These are phyloP conservation scores for Cariama cristata DNA, from an alignment of 2,113 vertebrate genomes.

Conservation along the genomic window DNA sequence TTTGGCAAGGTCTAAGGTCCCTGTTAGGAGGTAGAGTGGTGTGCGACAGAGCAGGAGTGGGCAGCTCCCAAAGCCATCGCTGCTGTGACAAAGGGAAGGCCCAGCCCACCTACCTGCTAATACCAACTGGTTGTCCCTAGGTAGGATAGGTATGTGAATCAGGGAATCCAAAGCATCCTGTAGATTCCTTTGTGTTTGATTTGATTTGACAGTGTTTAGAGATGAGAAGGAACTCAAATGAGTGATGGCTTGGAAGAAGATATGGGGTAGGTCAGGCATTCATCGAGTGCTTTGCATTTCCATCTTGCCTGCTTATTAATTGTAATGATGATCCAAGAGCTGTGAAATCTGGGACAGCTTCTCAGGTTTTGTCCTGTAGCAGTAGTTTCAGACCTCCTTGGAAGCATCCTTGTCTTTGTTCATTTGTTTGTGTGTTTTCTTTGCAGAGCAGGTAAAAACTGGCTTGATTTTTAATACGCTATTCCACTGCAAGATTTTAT, in stretches of 20 bases:
- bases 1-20: neutral
- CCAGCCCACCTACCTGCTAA: neutral
- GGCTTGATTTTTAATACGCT: neutral
- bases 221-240: neutral
- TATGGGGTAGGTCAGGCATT: neutral
- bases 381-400: neutral
- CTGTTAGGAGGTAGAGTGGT: rapidly evolving
- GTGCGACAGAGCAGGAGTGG: neutral
- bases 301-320: neutral
- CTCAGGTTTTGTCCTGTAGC: neutral
- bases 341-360: neutral
- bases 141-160: neutral
- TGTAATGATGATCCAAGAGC: neutral
- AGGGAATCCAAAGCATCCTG: neutral
- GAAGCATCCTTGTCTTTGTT: neutral
- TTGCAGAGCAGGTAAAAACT: neutral
- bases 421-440: neutral
- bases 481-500: neutral
- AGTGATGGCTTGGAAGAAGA: neutral
- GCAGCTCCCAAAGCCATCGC: neutral
- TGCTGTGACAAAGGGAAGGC: neutral
- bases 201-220: neutral
- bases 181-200: neutral
- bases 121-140: neutral
- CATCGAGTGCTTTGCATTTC: neutral